A percentile compares a stretch with the other conserved stretches of the same genome.
These are phyloP conservation scores for Pocillopora damicornis DNA, from an alignment of 64 coral and sea anemone species.

Conservation along the genomic window DNA sequence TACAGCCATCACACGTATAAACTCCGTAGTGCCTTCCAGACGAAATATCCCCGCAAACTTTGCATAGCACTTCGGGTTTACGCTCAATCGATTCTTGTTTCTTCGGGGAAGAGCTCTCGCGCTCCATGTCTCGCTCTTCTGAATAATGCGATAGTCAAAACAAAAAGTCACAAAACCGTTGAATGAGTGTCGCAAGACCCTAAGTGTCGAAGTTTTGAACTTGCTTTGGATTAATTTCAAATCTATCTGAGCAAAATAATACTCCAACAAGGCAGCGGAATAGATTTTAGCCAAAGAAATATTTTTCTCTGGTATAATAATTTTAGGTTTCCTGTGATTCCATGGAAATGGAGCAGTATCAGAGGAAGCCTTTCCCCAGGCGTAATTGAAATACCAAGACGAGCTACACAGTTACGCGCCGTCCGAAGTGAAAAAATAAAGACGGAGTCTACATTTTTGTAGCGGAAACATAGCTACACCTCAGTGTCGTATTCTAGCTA, in stretches of 20 bases:
- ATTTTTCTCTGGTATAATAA: neutral
- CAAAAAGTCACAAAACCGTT: conserved; percentile 19
- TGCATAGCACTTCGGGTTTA: conserved; percentile 91
- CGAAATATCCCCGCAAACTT: conserved; percentile 96
- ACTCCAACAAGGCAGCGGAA: neutral
- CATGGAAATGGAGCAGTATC: neutral
- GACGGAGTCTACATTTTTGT: conserved; percentile 57
- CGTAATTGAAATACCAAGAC: neutral
- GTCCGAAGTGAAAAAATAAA: conserved; percentile 28
- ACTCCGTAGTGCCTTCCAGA: conserved; percentile 93
- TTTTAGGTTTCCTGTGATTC: neutral
- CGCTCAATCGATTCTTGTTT: conserved; percentile 43
- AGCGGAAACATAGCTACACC: conserved; percentile 47
- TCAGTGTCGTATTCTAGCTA: conserved; percentile 61
- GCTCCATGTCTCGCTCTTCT: conserved; percentile 64
- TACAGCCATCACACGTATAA: conserved; percentile 91
- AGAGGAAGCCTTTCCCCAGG: neutral
- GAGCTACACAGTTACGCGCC: neutral
- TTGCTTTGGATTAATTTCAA: neutral
- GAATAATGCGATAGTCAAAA: conserved; percentile 46
- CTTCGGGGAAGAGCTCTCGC: conserved; percentile 74
- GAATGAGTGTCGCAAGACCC: neutral
- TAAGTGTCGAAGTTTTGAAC: neutral
- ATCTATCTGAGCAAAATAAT: neutral
- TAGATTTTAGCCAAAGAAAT: neutral